These are phyloP conservation scores for Botrylloides violaceus DNA, from an alignment of 23 tunicate species.

Conservation along the genomic window DNA sequence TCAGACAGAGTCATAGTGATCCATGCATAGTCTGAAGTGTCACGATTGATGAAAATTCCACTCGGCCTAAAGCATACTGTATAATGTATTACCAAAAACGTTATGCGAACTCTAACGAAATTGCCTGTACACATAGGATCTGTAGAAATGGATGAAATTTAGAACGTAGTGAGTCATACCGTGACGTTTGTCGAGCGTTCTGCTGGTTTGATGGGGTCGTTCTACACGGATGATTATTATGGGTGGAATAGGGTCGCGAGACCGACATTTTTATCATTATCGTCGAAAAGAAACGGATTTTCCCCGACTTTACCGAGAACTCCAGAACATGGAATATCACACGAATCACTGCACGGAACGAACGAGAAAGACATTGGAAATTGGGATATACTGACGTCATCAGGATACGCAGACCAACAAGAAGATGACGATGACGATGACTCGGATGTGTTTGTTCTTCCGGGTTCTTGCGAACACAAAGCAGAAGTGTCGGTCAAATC, in stretches of 20 bases:
- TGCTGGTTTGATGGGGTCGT: background rate
- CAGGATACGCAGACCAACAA: background rate
- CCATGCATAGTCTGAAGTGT: too few relatives aligned
- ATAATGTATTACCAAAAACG: too few relatives aligned
- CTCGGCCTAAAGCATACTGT: too few relatives aligned
- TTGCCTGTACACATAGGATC: too few relatives aligned
- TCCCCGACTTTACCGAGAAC: slow-evolving; percentile 20
- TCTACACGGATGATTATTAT: slow-evolving; percentile 3
- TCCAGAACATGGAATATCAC: slow-evolving; percentile 16
- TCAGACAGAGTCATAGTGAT: too few relatives aligned
- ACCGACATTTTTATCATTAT: slow-evolving; percentile 7
- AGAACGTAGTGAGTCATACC: background rate
- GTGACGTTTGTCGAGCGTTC: background rate
- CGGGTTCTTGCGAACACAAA: background rate
- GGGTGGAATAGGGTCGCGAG: background rate
- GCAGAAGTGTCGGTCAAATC: background rate
- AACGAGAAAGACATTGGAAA: background rate
- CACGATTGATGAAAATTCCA: too few relatives aligned
- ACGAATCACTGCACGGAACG: background rate
- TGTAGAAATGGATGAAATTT: background rate
- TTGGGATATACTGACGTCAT: slow-evolving; percentile 14
- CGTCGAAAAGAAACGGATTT: background rate
- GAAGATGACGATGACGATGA: background rate
- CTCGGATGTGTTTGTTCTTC: slow-evolving; percentile 1
- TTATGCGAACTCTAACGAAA: too few relatives aligned